Conservation (phyloP, 1,140 invertebrate species). For the Asbolus verrucosus region DNA sequence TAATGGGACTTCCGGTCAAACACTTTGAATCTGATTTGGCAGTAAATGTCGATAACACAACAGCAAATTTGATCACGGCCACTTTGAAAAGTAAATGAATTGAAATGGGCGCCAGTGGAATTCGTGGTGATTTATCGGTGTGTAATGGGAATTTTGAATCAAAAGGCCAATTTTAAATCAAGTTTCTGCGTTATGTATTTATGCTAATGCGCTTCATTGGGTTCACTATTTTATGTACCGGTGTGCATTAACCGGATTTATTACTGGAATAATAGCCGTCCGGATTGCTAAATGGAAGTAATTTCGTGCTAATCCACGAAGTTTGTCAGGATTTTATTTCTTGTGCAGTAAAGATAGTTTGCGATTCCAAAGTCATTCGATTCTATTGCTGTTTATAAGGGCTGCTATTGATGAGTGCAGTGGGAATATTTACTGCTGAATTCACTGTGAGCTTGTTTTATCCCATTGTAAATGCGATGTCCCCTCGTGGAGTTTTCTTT, state of each 20-base stretch:
- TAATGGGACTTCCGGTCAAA: slow-evolving; percentile 17
- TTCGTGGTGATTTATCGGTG: slow-evolving; percentile 24
- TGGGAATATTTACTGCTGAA: too few species aligned
- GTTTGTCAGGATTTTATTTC: too few species aligned
- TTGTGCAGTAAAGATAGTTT: too few species aligned
- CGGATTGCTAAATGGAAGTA: too few species aligned
- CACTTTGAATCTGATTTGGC: slow-evolving; percentile 11
- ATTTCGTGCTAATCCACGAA: too few species aligned
- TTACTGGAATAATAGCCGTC: neutral
- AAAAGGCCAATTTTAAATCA: slow-evolving; percentile 36
- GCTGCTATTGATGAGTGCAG: too few species aligned
- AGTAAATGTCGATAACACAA: slow-evolving; percentile 18
- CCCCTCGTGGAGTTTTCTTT: too few species aligned
- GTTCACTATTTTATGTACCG: slow-evolving; percentile 12
- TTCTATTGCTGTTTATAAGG: too few species aligned
- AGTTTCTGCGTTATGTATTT: slow-evolving; percentile 27
- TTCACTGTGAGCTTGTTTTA: too few species aligned
- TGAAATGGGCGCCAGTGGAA: slow-evolving; percentile 21
- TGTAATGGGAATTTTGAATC: slow-evolving; percentile 28
- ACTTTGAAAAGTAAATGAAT: slow-evolving; percentile 36
- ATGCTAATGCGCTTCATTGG: slow-evolving; percentile 18
- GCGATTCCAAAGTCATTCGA: too few species aligned
- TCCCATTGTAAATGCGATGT: too few species aligned
- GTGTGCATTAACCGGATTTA: neutral
- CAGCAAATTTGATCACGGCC: slow-evolving; percentile 23